Evolutionary conservation across 1,140 invertebrate species (phyloP).

Genomic region (Drosophila tani): DNA sequence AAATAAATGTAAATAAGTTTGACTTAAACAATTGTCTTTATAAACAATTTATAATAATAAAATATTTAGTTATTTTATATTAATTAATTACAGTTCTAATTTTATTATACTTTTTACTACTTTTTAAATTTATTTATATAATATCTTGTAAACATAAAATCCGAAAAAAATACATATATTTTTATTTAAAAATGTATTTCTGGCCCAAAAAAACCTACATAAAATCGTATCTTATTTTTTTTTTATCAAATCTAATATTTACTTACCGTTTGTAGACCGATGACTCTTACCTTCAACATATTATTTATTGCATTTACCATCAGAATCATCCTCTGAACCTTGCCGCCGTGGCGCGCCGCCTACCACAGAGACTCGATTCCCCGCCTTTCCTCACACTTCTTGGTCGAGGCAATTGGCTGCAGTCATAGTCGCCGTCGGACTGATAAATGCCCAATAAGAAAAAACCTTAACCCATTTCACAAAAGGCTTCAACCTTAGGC

Average conservation of each 20-base stretch:
- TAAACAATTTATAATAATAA: too few species aligned
- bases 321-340: conserved; percentile 1
- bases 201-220: too few species aligned
- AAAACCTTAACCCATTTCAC: conserved; percentile 4
- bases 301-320: conserved; percentile 5
- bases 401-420: conserved; percentile 3
- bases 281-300: neutral
- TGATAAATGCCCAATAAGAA: conserved; percentile 17
- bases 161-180: too few species aligned
- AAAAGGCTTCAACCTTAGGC: neutral
- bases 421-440: conserved; percentile 7
- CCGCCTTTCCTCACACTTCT: conserved; percentile 1
- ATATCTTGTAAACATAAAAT: too few species aligned
- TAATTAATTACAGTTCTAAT: too few species aligned
- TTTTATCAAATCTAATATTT: conserved; percentile 8
- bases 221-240: neutral
- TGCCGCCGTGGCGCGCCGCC: conserved; percentile 4
- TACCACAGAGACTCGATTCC: conserved; percentile 2
- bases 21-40: too few species aligned
- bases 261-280: neutral
- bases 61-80: too few species aligned
- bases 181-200: neutral
- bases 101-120: too few species aligned
- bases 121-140: too few species aligned
- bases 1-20: too few species aligned